phyloP scores from a whole-genome alignment of 2,888 invertebrate species.

The Netelia inedita region DNA sequence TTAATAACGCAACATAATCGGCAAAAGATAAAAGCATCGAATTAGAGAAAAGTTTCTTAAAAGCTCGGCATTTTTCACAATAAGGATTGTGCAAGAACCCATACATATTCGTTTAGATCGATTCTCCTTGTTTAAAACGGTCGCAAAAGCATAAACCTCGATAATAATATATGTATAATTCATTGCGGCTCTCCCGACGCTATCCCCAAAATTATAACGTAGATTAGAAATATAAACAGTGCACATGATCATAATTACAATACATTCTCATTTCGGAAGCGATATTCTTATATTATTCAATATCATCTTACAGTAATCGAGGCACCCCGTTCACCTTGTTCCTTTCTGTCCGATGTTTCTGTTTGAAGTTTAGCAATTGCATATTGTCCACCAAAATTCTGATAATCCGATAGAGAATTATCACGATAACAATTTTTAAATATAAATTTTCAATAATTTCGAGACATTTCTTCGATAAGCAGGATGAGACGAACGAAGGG shows the following conservation, averaged over 20 bases:
- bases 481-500: slow-evolving; percentile 10
- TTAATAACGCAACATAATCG: slow-evolving; percentile 17
- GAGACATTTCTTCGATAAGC: background rate
- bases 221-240: slow-evolving; percentile 50
- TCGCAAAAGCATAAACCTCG: slow-evolving; percentile 30
- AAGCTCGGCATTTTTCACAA: slow-evolving; percentile 25
- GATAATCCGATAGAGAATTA: slow-evolving; percentile 9
- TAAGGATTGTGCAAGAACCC: slow-evolving; percentile 40
- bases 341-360: slow-evolving; percentile 5
- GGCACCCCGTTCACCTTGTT: slow-evolving; percentile 14
- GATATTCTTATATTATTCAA: slow-evolving; percentile 32
- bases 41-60: slow-evolving; percentile 12
- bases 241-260: slow-evolving; percentile 60
- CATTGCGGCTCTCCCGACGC: slow-evolving; percentile 29
- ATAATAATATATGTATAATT: slow-evolving; percentile 26
- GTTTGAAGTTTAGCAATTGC: background rate
- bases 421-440: slow-evolving; percentile 19
- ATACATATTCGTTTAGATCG: slow-evolving; percentile 27
- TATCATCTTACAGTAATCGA: slow-evolving; percentile 48
- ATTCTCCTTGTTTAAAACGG: slow-evolving; percentile 29
- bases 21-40: slow-evolving; percentile 4
- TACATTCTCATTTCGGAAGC: slow-evolving; percentile 59
- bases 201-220: slow-evolving; percentile 41
- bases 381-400: background rate
- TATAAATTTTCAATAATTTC: slow-evolving; percentile 32